These are phyloP conservation scores for Premnoplex brunnescens DNA, from an alignment of 2,797 vertebrate genomes.

Conservation along the genomic window DNA sequence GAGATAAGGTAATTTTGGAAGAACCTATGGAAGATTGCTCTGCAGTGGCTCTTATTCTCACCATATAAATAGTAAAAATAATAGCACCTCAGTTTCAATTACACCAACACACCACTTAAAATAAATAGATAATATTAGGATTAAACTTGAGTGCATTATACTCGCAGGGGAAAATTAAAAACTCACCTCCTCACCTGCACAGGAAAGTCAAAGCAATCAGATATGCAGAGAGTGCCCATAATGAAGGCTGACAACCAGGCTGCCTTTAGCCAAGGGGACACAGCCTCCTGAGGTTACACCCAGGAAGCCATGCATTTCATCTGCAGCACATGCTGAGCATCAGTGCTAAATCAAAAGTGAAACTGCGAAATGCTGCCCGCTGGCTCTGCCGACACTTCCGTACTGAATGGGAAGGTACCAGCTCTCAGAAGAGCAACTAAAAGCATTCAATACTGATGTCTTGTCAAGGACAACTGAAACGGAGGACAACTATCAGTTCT, in stretches of 20 bases:
- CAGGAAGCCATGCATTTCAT: not conserved
- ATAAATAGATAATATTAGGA: not conserved
- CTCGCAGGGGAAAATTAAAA: not conserved
- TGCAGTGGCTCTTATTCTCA: not conserved
- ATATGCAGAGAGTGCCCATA: not conserved
- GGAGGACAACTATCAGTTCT: not conserved
- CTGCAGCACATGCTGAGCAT: not conserved
- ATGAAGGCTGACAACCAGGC: not conserved
- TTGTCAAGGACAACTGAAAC: not conserved
- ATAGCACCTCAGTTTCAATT: not conserved
- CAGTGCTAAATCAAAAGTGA: constrained; percentile 38
- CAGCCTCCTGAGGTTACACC: not conserved
- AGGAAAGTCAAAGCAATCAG: not conserved
- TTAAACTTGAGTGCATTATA: not conserved
- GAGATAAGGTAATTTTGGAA: not conserved
- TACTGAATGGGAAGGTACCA: not conserved
- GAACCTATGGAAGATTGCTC: not conserved
- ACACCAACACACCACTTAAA: not conserved
- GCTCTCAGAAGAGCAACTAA: not conserved
- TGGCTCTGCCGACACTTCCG: not conserved
- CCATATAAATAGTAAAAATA: not conserved
- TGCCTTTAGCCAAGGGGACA: not conserved
- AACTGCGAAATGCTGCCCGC: not conserved
- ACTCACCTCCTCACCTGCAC: not conserved
- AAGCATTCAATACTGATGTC: not conserved